Evolutionary conservation across 2,797 vertebrate species (phyloP), one percentile per base, ranked within the genome.

Genomic region (Valencia hispanica): DNA sequence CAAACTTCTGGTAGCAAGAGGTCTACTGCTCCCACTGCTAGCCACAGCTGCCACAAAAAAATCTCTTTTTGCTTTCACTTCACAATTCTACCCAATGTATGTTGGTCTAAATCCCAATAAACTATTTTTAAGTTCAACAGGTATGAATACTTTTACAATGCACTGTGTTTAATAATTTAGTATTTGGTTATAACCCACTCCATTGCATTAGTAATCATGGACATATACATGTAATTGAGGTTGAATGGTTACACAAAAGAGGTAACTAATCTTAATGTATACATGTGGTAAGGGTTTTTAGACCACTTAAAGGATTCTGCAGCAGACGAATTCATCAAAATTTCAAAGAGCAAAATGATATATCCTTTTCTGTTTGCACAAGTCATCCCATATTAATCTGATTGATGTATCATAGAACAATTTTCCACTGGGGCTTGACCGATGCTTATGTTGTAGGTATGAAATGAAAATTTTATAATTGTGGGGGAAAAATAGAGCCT

Each of bases 361-460:
- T n/a, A 30, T 48, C 25, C 50, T 65, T 74, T 74, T 39, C n/a
- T 17, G 45, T 69, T 43, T 41, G 73, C 30, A 41, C 34, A 30
- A 43, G 53, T 53, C 50, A 43, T 73, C 53, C 51, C 53, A 30
- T 66, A 57, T 61, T 74, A 45, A 74, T 73, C 22, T 34, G n/a
- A 39, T 5, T 27, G 14, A 72, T 75, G 61, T 39, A 32, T 73
- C 69, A 47, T 14, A 69, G 55, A 63, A 61, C 17, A 10, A 8
- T 25, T 70, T 69, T 77, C 47, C n/a, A 17, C 76, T 43, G 45
- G 47, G 22, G 43, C 73, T 72, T 69, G 6, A 59, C 20, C 25
- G 27, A 36, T 22, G 36, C 51, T 79, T 43, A 45, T 50, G 27
- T 55, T 50, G 1, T 20, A 68, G 45, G 17, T 45, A 68, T 43